Evolutionary conservation across 2,888 invertebrate species (phyloP).

Genomic region (Neoascia interrupta): DNA sequence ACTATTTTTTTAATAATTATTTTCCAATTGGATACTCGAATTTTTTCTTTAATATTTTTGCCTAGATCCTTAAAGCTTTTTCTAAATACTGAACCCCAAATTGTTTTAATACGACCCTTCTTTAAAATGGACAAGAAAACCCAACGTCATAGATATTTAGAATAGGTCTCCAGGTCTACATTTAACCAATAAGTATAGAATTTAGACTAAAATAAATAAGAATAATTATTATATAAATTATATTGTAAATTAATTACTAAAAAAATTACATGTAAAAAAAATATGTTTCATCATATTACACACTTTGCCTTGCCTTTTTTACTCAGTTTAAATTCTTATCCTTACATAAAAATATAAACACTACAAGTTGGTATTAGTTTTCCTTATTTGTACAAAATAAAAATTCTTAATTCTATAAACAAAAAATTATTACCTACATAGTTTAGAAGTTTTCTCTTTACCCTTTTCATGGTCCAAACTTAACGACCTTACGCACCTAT

Average conservation of each 20-base stretch:
- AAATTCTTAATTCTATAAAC: slow-evolving; percentile 23
- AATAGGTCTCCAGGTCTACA: too few relatives aligned
- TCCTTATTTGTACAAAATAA: slow-evolving; percentile 26
- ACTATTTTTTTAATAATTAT: too few relatives aligned
- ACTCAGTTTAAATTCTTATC: background rate
- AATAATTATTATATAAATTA: background rate
- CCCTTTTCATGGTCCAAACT: slow-evolving; percentile 57
- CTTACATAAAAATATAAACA: slow-evolving; percentile 37
- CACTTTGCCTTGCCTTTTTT: slow-evolving; percentile 53
- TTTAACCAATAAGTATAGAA: too few relatives aligned
- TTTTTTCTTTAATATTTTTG: too few relatives aligned
- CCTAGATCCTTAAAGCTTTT: too few relatives aligned
- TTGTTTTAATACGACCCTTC: too few relatives aligned
- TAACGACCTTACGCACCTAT: slow-evolving; percentile 56
- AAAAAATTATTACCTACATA: slow-evolving; percentile 54
- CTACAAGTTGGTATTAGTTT: background rate
- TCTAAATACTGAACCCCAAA: too few relatives aligned
- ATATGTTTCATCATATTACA: slow-evolving; percentile 33
- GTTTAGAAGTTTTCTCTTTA: slow-evolving; percentile 36
- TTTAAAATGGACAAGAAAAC: too few relatives aligned
- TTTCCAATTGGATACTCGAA: too few relatives aligned
- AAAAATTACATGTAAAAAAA: slow-evolving; percentile 6
- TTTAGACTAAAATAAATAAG: slow-evolving; percentile 10
- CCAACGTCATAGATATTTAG: too few relatives aligned
- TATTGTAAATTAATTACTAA: too few relatives aligned